Base-by-base conservation (phyloP, 1,140 invertebrate genomes). In the Zelostemma sp. region DNA sequence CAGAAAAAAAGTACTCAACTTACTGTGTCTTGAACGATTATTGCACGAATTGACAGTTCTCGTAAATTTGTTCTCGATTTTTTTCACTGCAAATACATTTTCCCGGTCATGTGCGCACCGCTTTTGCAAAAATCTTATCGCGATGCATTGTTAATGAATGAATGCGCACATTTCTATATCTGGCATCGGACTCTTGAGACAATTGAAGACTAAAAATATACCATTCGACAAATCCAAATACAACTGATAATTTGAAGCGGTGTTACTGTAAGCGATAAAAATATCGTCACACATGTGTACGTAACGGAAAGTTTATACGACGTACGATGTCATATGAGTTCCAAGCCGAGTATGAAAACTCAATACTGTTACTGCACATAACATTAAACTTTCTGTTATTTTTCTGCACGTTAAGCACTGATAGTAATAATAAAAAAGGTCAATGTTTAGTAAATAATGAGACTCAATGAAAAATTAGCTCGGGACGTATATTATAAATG, bases 121-220 rank as follows among this genome's bases (percentile, higher is more conserved):
- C n/a, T n/a, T n/a, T n/a, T n/a, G n/a, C n/a, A n/a, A n/a, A n/a
- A n/a, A n/a, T n/a, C n/a, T n/a, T n/a, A n/a, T n/a, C n/a, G 35
- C 14, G 9, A 38, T 38, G 9, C 9, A 38, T n/a, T n/a, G n/a
- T n/a, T 11, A 9, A 11, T 12, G 2, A 38, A 12, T 11, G 35
- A 38, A 38, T 38, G 11, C 14, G 15, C 12, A 25, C 8, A 59
- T 21, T 16, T 28, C 19, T 38, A 15, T 19, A 21, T 5, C 35
- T 48, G 17, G 31, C 1, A 12, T 50, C 28, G 28, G 28, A 57
- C 49, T 59, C 47, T 16, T 11, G 6, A 48, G 55, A 54, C 51
- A 58, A 65, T 56, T 65, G 62, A 54, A 47, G 54, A 46, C 35
- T 65, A 54, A 35, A 65, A 59, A 54, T 65, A n/a, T 33, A 21